Percentiles rank a stretch among this genome's conserved stretches.
These are phyloP conservation scores for Habrosyne pyritoides DNA, from an alignment of 2,888 invertebrate genomes.

Conservation along the genomic window DNA sequence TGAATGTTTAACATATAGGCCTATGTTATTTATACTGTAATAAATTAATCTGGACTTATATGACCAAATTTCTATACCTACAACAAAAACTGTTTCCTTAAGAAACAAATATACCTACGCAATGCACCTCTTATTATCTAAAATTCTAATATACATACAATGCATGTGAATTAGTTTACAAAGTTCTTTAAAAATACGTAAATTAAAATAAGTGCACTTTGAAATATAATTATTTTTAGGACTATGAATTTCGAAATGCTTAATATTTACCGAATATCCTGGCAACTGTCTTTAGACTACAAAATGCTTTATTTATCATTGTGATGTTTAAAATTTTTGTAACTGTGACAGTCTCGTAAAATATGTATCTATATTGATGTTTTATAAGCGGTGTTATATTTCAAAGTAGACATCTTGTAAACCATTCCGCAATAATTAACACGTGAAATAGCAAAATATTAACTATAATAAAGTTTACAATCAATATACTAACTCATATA, in stretches of 20 bases:
- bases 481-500: constrained; percentile 71
- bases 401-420: constrained; percentile 26
- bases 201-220: constrained; percentile 30
- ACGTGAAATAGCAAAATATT: constrained; percentile 67
- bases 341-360: not conserved
- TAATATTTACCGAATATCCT: too few species aligned
- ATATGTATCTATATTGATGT: not conserved
- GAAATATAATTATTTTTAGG: constrained; percentile 16
- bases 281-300: not conserved
- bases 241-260: not conserved
- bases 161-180: constrained; percentile 54
- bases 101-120: constrained; percentile 58
- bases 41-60: constrained; percentile 9
- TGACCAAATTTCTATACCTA: constrained; percentile 27
- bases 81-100: constrained; percentile 50
- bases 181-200: constrained; percentile 24
- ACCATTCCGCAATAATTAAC: constrained; percentile 49
- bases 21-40: constrained; percentile 2
- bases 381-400: constrained; percentile 9
- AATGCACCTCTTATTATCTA: constrained; percentile 73
- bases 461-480: constrained; percentile 65
- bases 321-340: not conserved
- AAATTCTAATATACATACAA: constrained; percentile 76
- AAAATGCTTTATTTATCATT: not conserved
- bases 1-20: not conserved